Conservation (phyloP, 2,888 invertebrate genomes). For the Melanotus villosus region DNA sequence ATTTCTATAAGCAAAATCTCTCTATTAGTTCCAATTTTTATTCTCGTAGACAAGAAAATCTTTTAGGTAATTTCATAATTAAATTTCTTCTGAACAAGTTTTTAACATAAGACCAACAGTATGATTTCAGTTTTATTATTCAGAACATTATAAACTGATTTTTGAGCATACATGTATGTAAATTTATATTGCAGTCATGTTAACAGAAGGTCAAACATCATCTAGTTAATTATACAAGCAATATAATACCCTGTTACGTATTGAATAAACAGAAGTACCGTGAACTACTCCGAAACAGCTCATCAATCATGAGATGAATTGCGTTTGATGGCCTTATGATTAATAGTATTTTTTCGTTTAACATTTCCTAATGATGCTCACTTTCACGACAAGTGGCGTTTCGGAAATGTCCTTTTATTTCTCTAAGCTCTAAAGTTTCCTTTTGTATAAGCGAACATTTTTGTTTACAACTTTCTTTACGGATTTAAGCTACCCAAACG, state of each 20-base stretch:
- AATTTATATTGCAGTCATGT: too few species aligned
- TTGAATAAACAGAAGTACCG: not conserved
- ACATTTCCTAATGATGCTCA: not conserved
- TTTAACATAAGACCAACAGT: too few species aligned
- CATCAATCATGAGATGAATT: constrained; percentile 12
- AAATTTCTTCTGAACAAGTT: too few species aligned
- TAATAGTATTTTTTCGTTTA: not conserved
- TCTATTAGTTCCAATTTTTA: too few species aligned
- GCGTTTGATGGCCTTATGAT: not conserved
- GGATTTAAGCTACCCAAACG: too few species aligned
- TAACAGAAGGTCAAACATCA: not conserved
- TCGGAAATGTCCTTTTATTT: not conserved
- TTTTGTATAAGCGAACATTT: not conserved
- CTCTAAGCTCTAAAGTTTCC: not conserved
- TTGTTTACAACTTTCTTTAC: too few species aligned
- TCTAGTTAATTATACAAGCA: not conserved
- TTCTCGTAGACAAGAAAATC: too few species aligned
- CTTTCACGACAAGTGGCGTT: not conserved
- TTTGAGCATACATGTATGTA: too few species aligned
- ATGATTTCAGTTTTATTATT: too few species aligned
- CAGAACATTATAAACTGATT: too few species aligned
- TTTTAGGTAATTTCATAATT: too few species aligned
- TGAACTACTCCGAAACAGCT: not conserved
- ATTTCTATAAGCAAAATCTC: constrained; percentile 29
- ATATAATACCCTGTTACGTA: constrained; percentile 1